A percentile compares a stretch with the other conserved stretches of the same genome.
Conservation (phyloP, 2,113 vertebrate genomes). For the Noturus placidus region DNA sequence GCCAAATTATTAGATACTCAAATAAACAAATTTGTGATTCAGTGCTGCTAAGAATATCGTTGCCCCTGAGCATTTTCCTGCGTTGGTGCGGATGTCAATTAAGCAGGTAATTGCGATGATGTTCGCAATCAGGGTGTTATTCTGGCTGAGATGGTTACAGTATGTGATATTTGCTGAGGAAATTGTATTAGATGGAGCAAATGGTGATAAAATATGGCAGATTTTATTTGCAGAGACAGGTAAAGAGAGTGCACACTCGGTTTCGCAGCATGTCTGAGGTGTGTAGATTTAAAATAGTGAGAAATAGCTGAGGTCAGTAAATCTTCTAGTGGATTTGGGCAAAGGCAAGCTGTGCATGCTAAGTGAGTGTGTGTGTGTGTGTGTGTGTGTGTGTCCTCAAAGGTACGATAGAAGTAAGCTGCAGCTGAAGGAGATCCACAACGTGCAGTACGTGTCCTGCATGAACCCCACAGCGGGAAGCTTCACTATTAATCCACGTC, state of each 20-base stretch:
- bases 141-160: constrained; percentile 16
- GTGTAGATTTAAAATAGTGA: constrained; percentile 32
- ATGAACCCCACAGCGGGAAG: constrained; percentile 95
- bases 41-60: constrained; percentile 24
- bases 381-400: constrained; percentile 21
- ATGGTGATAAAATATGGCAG: background rate
- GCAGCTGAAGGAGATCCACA: constrained; percentile 87
- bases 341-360: constrained; percentile 31
- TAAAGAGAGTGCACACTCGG: constrained; percentile 5
- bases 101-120: constrained; percentile 34
- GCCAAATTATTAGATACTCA: background rate
- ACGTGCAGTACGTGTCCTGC: constrained; percentile 91
- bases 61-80: background rate
- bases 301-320: constrained; percentile 44
- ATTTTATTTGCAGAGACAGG: constrained; percentile 9
- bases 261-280: constrained; percentile 24
- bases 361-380: constrained; percentile 11
- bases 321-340: constrained; percentile 36
- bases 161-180: constrained; percentile 29
- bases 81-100: constrained; percentile 27
- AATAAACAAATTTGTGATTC: constrained; percentile 35
- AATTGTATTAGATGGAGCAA: constrained; percentile 29
- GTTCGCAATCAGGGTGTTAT: constrained; percentile 26
- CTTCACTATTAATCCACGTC: constrained; percentile 94
- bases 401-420: constrained; percentile 95